Evolutionary conservation across 2,113 vertebrate genomes (phyloP), one percentile per base, ranked within the genome.

Genomic region (Aleadryas rufinucha): DNA sequence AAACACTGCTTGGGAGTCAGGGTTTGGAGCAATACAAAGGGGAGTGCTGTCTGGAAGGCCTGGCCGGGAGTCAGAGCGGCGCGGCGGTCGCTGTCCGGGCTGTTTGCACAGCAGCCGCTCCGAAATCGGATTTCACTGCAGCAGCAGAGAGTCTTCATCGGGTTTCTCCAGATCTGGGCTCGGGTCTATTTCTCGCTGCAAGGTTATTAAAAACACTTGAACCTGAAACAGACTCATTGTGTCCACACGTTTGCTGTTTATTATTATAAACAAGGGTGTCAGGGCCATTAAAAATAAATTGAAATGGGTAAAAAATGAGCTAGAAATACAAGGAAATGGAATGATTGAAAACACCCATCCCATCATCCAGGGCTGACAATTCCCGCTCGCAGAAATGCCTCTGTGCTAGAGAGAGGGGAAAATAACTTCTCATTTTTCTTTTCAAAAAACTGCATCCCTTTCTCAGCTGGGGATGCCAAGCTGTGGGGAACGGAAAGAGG

Each of bases 251-350:
- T 95, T 44, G 93, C 84, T 96, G 70, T 96, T 97, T 96, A 93
- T 97, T 96, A 87, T 96, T 95, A 96, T 57, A 94, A 96, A 97
- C 80, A 95, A 94, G 90, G 70, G 95, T 90, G 93, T 94, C 89
- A 31, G 92, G 47, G 91, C 82, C 90, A 94, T 94, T 96, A 95
- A 94, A 97, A 97, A 96, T 95, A 96, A 97, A 96, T 90, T 2
- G 18, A 63, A 96, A 79, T 0, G 28, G 45, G 87, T 81, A 69
- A 96, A 95, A 92, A 90, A 54, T 31, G 61, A 90, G 53, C 47
- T 61, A 96, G 89, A 79, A 94, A 91, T 33, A 93, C 69, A 76
- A 92, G 93, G 92, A 82, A 91, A 88, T 2, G 0, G 61, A 91
- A 84, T 91, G 93, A 97, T 66, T 95, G 94, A 88, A 96, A 97